Evolutionary conservation across 2,888 invertebrate genomes (phyloP), one percentile per base, ranked within the genome.

Genomic region (Nipponacmea schrenckii): DNA sequence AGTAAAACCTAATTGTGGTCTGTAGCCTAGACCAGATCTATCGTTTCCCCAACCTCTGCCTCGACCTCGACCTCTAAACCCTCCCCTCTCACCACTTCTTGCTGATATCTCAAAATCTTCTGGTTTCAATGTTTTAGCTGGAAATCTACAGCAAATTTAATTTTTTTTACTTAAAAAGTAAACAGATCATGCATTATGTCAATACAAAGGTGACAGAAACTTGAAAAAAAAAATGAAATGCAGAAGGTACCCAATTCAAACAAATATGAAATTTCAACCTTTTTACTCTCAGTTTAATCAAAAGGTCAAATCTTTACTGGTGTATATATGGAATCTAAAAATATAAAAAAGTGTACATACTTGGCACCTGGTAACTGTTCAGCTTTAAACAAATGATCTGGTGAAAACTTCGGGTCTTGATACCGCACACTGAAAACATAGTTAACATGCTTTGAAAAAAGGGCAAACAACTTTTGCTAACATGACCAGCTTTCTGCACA

Each of bases 381-480:
- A 62, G 97, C 93, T n/a, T 93, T 93, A 89, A 95, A 97, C 62
- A 95, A 90, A 88, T 92, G 94, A 82, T 92, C 93, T 3, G 91
- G 91, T 0, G 92, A 90, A 90, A 93, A 97, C 81, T 91, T 90
- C 0, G 96, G 96, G 91, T 97, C 96, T 71, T 92, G 90, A 90
- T 90, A 97, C 70, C 93, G 91, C 3, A 94, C 92, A 86, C 94
- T 90, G 78, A 68, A 81, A 81, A 45, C 39, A 72, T 31, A 70
- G 10, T 7, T 1, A 39, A 39, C 8, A 10, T 10, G 1, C 39
- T 39, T 39, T 8, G 39, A 5, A 39, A 10, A 8, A 5, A 39
- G 39, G 10, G 39, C 8, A 31, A 31, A 31, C 5, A 31, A 31
- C 31, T 31, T 5, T 31, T 31, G 31, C n/a, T n/a, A n/a, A n/a